phyloP scores from a whole-genome alignment of 1,140 invertebrate genomes.

The Acromyrmex heyeri region DNA sequence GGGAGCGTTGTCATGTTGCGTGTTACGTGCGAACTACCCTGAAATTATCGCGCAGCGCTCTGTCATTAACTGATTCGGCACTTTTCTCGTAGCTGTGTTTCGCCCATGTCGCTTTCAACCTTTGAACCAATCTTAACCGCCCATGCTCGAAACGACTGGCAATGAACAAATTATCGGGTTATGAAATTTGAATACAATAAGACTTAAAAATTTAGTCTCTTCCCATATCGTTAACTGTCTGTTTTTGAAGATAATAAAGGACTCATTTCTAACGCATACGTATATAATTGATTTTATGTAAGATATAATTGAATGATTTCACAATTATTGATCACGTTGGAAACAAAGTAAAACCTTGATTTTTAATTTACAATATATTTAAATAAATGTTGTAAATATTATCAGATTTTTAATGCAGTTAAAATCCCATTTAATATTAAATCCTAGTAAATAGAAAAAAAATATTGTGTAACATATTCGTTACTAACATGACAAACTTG shows the following conservation, averaged over 20 bases:
- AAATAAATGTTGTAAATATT: not conserved
- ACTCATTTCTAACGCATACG: not conserved
- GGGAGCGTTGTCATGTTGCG: constrained; percentile 47
- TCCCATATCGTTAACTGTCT: not conserved
- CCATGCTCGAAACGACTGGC: constrained; percentile 42
- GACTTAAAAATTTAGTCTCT: not conserved
- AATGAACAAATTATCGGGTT: constrained; percentile 39
- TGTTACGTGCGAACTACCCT: constrained; percentile 57
- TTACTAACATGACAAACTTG: not conserved
- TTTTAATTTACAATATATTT: not conserved
- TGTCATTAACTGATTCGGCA: constrained; percentile 54
- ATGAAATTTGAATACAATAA: constrained; percentile 30
- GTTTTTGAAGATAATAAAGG: not conserved
- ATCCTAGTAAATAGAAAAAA: not conserved
- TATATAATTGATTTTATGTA: constrained; percentile 1
- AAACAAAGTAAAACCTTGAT: not conserved
- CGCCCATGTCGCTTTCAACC: constrained; percentile 36
- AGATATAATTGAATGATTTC: not conserved
- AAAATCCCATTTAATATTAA: not conserved
- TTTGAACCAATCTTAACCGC: constrained; percentile 45
- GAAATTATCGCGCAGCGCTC: constrained; percentile 58
- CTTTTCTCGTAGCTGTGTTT: constrained; percentile 36
- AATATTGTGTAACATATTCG: not conserved
- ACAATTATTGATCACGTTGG: not conserved
- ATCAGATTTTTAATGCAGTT: not conserved